Evolutionary conservation across 1,140 invertebrate genomes (phyloP).

Genomic region (Coenobita brevimanus): DNA sequence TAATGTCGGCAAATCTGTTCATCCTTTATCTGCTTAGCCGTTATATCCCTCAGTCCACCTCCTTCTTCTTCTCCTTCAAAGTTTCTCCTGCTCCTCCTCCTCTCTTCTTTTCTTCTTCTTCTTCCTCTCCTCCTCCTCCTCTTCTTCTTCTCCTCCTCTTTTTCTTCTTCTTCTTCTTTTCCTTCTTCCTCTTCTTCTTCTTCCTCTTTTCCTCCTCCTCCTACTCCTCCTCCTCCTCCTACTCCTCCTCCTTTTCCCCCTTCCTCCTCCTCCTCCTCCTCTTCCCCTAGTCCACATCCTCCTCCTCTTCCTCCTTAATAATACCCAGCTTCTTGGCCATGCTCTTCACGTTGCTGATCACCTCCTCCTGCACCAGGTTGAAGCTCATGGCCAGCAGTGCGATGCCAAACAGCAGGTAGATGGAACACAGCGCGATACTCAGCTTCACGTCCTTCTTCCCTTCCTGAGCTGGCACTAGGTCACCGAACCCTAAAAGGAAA

Average conservation of each 20-base stretch:
- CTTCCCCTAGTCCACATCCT: conserved; percentile 68
- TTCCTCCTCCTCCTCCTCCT: background rate
- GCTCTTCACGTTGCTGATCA: conserved; percentile 88
- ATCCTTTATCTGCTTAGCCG: too few relatives aligned
- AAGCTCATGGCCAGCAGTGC: conserved; percentile 98
- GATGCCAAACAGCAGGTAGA: conserved; percentile 97
- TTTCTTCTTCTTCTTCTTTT: too few relatives aligned
- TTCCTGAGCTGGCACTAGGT: conserved; percentile 91
- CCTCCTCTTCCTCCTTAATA: conserved; percentile 84
- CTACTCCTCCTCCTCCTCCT: background rate
- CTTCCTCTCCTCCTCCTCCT: too few relatives aligned
- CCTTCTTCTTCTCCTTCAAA: background rate
- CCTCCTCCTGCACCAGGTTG: conserved; percentile 95
- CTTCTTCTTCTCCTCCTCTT: too few relatives aligned
- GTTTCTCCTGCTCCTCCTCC: too few relatives aligned
- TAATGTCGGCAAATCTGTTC: too few relatives aligned
- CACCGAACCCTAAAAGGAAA: conserved; percentile 82
- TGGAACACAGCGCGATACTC: conserved; percentile 90
- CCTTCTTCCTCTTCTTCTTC: too few relatives aligned
- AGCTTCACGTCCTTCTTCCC: conserved; percentile 77
- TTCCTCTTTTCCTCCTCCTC: too few relatives aligned
- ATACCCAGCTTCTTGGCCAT: conserved; percentile 88
- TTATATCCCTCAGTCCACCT: too few relatives aligned
- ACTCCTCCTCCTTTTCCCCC: background rate
- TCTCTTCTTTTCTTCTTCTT: too few relatives aligned